Percentiles rank a stretch among this genome's conserved stretches.
These are phyloP conservation scores for Sitophilus oryzae DNA, from an alignment of 1,140 invertebrate species.

Conservation along the genomic window DNA sequence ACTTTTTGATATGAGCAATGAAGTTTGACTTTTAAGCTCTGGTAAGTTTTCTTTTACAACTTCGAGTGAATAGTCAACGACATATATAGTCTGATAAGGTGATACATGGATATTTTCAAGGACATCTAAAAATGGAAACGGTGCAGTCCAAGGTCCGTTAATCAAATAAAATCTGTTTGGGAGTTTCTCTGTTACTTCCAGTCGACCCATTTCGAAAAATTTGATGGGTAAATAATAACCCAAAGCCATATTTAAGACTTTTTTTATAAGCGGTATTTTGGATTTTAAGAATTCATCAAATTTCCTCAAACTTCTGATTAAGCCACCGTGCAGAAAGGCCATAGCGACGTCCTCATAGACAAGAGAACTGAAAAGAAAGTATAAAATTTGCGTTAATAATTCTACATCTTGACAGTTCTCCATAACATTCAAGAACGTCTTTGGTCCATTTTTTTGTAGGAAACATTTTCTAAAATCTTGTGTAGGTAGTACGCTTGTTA, in stretches of 20 bases:
- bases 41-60: constrained; percentile 8
- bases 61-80: constrained; percentile 32
- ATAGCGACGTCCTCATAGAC: constrained; percentile 28
- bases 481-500: constrained; percentile 16
- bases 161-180: constrained; percentile 36
- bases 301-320: constrained; percentile 25
- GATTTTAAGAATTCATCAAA: constrained; percentile 21
- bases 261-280: constrained; percentile 23
- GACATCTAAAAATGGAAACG: constrained; percentile 36
- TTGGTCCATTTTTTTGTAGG: constrained; percentile 23
- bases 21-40: constrained; percentile 7
- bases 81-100: constrained; percentile 32
- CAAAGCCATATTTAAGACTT: constrained; percentile 26
- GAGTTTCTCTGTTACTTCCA: constrained; percentile 35
- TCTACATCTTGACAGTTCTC: constrained; percentile 19
- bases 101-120: constrained; percentile 28
- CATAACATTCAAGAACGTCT: constrained; percentile 22
- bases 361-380: constrained; percentile 30
- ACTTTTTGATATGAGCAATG: neutral
- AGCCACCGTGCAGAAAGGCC: constrained; percentile 22
- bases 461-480: constrained; percentile 30
- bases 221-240: constrained; percentile 34
- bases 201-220: constrained; percentile 28
- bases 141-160: constrained; percentile 26
- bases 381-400: constrained; percentile 27